These are phyloP conservation scores for Limonius californicus DNA, from an alignment of 1,140 invertebrate species.

Conservation along the genomic window DNA sequence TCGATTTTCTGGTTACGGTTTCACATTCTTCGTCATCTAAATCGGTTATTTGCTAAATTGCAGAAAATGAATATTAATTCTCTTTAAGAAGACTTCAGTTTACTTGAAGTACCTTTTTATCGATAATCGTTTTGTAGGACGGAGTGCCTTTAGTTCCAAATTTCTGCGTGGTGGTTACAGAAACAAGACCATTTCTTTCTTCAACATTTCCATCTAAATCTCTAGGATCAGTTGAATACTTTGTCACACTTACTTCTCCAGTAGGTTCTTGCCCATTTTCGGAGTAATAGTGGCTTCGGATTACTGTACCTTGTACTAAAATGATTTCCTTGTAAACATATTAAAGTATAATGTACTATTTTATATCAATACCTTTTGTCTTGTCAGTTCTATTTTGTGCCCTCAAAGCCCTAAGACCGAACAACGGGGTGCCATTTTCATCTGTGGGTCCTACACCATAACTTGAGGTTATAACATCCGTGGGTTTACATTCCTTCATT, in stretches of 20 bases:
- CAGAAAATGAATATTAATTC: too few species aligned
- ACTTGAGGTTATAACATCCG: constrained; percentile 70
- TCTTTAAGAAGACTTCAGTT: too few species aligned
- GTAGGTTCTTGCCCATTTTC: constrained; percentile 62
- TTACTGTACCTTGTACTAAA: constrained; percentile 63
- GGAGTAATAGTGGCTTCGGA: constrained; percentile 61
- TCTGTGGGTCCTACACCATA: constrained; percentile 78
- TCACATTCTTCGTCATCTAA: not conserved
- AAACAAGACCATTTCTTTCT: constrained; percentile 32
- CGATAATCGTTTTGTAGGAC: constrained; percentile 33
- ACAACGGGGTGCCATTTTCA: constrained; percentile 70
- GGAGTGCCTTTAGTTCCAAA: constrained; percentile 49
- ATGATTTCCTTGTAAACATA: constrained; percentile 5
- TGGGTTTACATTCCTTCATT: constrained; percentile 41
- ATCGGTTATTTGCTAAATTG: not conserved
- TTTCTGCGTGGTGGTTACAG: constrained; percentile 46
- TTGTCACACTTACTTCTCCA: constrained; percentile 60
- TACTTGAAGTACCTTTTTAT: constrained; percentile 23
- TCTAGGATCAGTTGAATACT: constrained; percentile 61
- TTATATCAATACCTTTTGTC: constrained; percentile 51
- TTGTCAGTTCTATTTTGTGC: constrained; percentile 57
- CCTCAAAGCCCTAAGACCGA: constrained; percentile 68
- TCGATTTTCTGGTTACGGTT: constrained; percentile 20
- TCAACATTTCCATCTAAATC: constrained; percentile 48
- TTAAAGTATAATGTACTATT: not conserved